Conservation (phyloP, 2,888 invertebrate genomes). For the Lasioglossum morio region DNA sequence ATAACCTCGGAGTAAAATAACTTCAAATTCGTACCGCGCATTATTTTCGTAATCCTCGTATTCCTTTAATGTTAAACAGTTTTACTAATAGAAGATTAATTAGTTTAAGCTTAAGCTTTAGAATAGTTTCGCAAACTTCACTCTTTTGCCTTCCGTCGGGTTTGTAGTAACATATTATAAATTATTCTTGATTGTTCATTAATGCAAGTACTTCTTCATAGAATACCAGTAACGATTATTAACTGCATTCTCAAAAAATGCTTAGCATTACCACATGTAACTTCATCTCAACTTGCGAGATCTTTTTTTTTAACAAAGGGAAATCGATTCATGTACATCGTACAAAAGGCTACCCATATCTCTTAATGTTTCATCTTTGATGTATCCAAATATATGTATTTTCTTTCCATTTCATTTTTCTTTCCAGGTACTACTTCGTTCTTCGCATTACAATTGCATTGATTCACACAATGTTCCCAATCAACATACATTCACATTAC, state of each 20-base stretch:
- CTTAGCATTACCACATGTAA: conserved; percentile 26
- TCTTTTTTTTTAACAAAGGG: conserved; percentile 14
- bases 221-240: neutral
- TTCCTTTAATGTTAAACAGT: neutral
- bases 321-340: conserved; percentile 30
- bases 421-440: conserved; percentile 68
- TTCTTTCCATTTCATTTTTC: conserved; percentile 40
- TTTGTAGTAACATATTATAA: conserved; percentile 8
- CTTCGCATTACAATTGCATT: conserved; percentile 46
- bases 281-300: conserved; percentile 21
- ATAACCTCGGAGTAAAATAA: neutral
- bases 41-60: neutral
- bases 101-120: conserved; percentile 13
- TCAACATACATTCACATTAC: conserved; percentile 79
- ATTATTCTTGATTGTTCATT: neutral
- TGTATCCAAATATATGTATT: conserved; percentile 64
- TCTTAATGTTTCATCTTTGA: conserved; percentile 18
- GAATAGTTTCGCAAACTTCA: neutral
- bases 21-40: neutral
- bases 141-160: neutral
- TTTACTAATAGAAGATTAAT: neutral
- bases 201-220: conserved; percentile 9
- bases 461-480: conserved; percentile 39
- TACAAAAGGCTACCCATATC: conserved; percentile 45
- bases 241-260: neutral